Evolutionary conservation across 2,797 vertebrate genomes (phyloP).

Genomic region (Galagoides demidoff): DNA sequence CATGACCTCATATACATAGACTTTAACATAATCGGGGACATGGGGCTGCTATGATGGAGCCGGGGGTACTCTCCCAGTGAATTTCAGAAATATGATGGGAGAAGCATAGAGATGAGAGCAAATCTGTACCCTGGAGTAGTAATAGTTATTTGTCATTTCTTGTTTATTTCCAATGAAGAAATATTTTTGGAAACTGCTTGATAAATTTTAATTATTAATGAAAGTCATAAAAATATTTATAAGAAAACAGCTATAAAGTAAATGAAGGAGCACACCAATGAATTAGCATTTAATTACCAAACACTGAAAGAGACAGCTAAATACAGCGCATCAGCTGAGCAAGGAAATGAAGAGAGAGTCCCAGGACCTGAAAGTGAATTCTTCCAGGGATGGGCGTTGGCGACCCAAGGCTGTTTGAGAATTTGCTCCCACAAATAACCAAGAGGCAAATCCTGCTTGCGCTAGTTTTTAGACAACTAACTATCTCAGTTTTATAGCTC

Average conservation of each 20-base stretch:
- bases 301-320: conserved; percentile 13
- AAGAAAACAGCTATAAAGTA: conserved; percentile 83
- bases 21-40: not conserved
- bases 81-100: not conserved
- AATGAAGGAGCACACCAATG: conserved; percentile 76
- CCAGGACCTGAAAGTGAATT: not conserved
- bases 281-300: conserved; percentile 84
- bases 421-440: not conserved
- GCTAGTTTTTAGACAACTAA: not conserved
- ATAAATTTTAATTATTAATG: conserved; percentile 83
- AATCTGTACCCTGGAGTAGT: not conserved
- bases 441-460: not conserved
- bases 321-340: not conserved
- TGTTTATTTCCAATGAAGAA: conserved; percentile 56
- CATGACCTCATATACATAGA: not conserved
- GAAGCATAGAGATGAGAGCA: not conserved
- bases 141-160: conserved; percentile 59
- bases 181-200: conserved; percentile 54
- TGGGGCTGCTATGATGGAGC: not conserved
- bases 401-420: not conserved
- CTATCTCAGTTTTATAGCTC: not conserved
- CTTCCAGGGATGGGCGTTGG: not conserved
- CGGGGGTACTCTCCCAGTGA: not conserved
- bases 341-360: not conserved
- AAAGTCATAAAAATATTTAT: conserved; percentile 84